A percentile compares a stretch with the other conserved stretches of the same genome.
These are phyloP conservation scores for Hydroisotoma schaefferi DNA, from an alignment of 2,888 invertebrate species.

Conservation along the genomic window DNA sequence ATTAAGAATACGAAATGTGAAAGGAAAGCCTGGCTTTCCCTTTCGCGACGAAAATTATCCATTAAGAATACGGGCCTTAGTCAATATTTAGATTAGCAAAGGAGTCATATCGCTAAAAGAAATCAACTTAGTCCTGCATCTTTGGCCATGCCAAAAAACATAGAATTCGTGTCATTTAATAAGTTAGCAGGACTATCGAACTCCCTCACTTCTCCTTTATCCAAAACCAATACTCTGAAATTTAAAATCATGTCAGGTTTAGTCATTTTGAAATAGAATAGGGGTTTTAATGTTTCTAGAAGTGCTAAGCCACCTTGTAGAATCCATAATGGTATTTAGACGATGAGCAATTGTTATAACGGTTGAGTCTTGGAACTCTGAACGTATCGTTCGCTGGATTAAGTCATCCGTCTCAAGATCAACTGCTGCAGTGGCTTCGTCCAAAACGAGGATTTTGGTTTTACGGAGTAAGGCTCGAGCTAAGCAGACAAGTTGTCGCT, in stretches of 20 bases:
- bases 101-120: too few relatives aligned
- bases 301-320: constrained; percentile 58
- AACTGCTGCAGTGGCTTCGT: constrained; percentile 84
- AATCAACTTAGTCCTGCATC: constrained; percentile 9
- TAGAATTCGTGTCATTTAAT: not conserved
- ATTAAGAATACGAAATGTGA: too few relatives aligned
- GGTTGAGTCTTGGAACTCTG: constrained; percentile 80
- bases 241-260: not conserved
- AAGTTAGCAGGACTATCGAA: constrained; percentile 7
- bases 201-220: not conserved
- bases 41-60: too few relatives aligned
- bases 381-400: constrained; percentile 73
- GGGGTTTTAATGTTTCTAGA: not conserved
- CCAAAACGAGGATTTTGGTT: constrained; percentile 54
- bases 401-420: constrained; percentile 87
- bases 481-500: constrained; percentile 49
- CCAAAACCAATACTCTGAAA: constrained; percentile 12
- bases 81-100: too few relatives aligned
- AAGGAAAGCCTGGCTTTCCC: too few relatives aligned
- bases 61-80: too few relatives aligned
- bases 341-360: constrained; percentile 90
- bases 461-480: constrained; percentile 52
- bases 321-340: constrained; percentile 88
- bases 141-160: constrained; percentile 15
- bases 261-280: not conserved